Percentiles rank a stretch among this genome's conserved stretches.
Conservation (phyloP, 2,888 invertebrate species). For the Pammene fasciana region DNA sequence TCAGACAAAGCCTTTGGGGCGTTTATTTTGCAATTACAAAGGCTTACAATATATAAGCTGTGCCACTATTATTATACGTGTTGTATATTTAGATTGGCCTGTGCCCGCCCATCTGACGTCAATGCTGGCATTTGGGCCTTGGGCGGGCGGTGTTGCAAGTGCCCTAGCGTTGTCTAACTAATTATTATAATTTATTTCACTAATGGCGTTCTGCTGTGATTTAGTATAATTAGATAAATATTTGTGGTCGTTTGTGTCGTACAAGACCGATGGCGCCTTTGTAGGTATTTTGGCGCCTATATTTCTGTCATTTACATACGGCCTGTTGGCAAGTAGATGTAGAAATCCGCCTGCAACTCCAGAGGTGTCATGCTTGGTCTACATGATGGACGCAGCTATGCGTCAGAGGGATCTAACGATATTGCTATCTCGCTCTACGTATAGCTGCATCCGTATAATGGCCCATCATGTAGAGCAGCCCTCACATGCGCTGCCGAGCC, state of each 20-base stretch:
- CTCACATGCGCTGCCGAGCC: too few species aligned
- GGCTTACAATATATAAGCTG: slow-evolving; percentile 8
- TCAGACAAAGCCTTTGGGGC: neutral
- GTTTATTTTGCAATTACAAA: slow-evolving; percentile 4
- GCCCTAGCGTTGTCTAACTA: slow-evolving; percentile 23
- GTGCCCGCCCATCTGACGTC: slow-evolving; percentile 72
- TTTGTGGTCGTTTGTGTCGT: neutral
- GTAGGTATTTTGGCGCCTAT: too few species aligned
- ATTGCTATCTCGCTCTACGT: too few species aligned
- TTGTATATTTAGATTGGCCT: slow-evolving; percentile 66
- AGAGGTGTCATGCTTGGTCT: too few species aligned
- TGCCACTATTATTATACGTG: slow-evolving; percentile 23
- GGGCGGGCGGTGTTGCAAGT: slow-evolving; percentile 43
- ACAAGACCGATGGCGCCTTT: slow-evolving; percentile 5
- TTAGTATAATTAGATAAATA: slow-evolving; percentile 24
- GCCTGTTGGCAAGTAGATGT: too few species aligned
- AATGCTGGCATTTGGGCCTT: slow-evolving; percentile 77
- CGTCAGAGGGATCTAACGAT: too few species aligned
- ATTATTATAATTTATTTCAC: slow-evolving; percentile 28
- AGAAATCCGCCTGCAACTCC: too few species aligned
- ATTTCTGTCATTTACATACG: too few species aligned
- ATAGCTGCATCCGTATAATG: too few species aligned
- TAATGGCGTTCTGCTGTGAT: slow-evolving; percentile 25
- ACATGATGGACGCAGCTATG: too few species aligned
- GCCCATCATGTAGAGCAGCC: too few species aligned